These are phyloP conservation scores for Andrena bucephala DNA, from an alignment of 2,888 invertebrate species.

Conservation along the genomic window DNA sequence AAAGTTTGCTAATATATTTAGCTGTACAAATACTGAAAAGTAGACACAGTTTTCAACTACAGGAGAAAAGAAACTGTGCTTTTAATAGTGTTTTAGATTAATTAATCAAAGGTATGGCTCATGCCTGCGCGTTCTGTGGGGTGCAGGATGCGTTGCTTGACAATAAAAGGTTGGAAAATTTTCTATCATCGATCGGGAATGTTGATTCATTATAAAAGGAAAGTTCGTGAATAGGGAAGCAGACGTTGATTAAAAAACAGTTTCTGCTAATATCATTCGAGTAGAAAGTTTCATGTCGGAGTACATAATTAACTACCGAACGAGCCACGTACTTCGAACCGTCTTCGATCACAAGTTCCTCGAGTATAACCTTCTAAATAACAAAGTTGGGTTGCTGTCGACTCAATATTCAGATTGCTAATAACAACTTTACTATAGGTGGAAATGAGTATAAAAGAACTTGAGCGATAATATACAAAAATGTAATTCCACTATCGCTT, in stretches of 20 bases:
- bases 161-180: too few species aligned
- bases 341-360: not conserved
- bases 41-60: too few species aligned
- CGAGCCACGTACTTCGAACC: not conserved
- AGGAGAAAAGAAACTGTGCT: too few species aligned
- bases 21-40: too few species aligned
- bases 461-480: not conserved
- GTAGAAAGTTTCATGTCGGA: not conserved
- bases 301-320: not conserved
- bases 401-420: constrained; percentile 3
- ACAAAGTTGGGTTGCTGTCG: not conserved
- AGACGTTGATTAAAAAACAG: constrained; percentile 3
- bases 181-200: not conserved
- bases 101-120: too few species aligned
- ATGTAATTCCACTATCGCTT: too few species aligned
- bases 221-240: not conserved
- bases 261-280: not conserved
- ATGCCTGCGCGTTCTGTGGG: too few species aligned
- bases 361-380: not conserved
- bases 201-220: not conserved
- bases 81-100: too few species aligned
- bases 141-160: too few species aligned
- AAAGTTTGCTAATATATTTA: too few species aligned
- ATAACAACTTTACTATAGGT: not conserved
- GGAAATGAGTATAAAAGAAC: not conserved